Conservation (phyloP, 1,140 invertebrate species). For the Drosophila funebris region DNA sequence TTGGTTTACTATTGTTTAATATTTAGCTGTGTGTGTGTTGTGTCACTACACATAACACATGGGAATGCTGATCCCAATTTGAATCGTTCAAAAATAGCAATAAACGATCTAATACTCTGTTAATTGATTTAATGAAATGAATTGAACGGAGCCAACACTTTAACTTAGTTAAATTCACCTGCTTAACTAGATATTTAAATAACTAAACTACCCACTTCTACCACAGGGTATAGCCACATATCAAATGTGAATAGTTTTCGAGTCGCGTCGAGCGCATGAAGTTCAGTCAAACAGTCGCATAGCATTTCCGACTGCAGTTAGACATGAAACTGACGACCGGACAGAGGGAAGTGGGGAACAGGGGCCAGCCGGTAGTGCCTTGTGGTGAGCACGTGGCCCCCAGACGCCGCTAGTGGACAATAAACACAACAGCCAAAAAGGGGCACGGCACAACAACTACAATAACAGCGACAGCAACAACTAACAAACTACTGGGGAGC, state of each 20-base stretch:
- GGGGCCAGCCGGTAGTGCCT: conserved; percentile 3
- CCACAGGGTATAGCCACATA: conserved; percentile 11
- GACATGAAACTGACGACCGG: conserved; percentile 48
- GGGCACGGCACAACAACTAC: conserved; percentile 39
- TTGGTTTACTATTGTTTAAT: too few relatives aligned
- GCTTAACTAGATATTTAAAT: background rate
- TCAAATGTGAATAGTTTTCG: conserved; percentile 62
- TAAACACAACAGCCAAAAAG: conserved; percentile 25
- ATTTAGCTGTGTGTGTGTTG: too few relatives aligned
- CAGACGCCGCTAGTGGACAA: conserved; percentile 47
- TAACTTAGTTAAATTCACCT: too few relatives aligned
- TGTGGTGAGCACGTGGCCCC: conserved; percentile 42
- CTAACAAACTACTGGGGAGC: conserved; percentile 17
- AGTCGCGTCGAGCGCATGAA: too few relatives aligned
- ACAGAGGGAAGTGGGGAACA: background rate
- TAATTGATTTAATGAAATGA: too few relatives aligned
- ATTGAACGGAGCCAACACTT: too few relatives aligned
- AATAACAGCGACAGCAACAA: conserved; percentile 20
- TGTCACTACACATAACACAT: too few relatives aligned
- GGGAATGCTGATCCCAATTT: too few relatives aligned
- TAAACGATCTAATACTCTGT: too few relatives aligned
- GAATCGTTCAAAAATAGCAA: too few relatives aligned
- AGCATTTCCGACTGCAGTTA: conserved; percentile 73
- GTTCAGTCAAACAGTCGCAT: conserved; percentile 63
- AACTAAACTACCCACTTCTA: background rate